A percentile compares a stretch with the other conserved stretches of the same genome.
Conservation (phyloP, 2,113 vertebrate species). For the Callaeas wilsoni region DNA sequence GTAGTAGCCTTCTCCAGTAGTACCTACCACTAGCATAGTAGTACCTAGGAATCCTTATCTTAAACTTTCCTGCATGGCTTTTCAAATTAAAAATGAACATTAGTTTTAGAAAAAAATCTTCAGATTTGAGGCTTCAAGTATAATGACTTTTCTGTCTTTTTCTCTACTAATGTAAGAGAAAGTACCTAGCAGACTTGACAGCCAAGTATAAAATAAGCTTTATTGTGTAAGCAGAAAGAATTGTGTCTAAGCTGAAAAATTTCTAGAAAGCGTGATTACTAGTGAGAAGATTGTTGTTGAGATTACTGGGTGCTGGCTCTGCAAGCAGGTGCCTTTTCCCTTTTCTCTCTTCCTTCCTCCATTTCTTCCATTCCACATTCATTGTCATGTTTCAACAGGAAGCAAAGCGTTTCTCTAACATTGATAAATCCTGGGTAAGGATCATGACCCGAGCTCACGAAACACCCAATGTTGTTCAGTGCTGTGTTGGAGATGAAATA, state of each 20-base stretch:
- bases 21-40: background rate
- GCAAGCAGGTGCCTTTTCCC: background rate
- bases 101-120: background rate
- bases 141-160: background rate
- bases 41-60: background rate
- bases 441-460: constrained; percentile 93
- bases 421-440: constrained; percentile 97
- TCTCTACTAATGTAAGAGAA: background rate
- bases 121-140: background rate
- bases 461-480: constrained; percentile 90
- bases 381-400: constrained; percentile 72
- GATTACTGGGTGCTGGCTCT: background rate
- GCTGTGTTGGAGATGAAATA: constrained; percentile 91
- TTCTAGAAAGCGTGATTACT: background rate
- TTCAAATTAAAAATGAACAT: background rate
- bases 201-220: background rate
- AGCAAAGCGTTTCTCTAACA: constrained; percentile 94
- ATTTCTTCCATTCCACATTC: background rate
- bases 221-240: background rate
- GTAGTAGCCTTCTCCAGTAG: background rate
- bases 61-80: background rate
- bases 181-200: background rate
- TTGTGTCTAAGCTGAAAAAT: background rate
- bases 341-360: background rate
- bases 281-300: background rate